A percentile compares a stretch with the other conserved stretches of the same genome.
Evolutionary conservation across 2,113 vertebrate species (phyloP).

Genomic region (Aphelocoma coerulescens): DNA sequence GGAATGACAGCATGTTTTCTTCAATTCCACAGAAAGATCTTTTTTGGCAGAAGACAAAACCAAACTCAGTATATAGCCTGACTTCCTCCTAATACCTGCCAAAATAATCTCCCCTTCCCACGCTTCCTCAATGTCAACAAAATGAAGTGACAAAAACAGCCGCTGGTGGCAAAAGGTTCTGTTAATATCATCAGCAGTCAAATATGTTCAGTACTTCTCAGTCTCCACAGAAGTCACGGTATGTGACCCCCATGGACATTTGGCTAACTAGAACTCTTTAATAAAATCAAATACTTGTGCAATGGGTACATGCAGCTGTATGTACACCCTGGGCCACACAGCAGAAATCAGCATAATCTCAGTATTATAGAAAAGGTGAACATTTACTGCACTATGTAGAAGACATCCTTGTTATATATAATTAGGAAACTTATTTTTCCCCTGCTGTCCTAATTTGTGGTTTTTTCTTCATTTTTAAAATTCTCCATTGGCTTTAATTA

Average conservation of each 20-base stretch:
- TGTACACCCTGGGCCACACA: neutral
- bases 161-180: neutral
- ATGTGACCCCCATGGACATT: neutral
- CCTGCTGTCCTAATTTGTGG: neutral
- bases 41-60: neutral
- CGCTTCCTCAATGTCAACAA: neutral
- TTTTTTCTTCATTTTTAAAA: neutral
- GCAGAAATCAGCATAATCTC: neutral
- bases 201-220: neutral
- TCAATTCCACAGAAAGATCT: neutral
- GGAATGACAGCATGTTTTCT: neutral
- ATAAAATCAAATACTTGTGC: neutral
- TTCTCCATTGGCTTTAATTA: slow-evolving; percentile 36
- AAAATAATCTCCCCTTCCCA: neutral
- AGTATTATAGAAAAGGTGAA: neutral
- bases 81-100: neutral
- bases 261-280: neutral
- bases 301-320: neutral
- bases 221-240: neutral
- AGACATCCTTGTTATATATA: neutral
- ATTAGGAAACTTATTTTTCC: slow-evolving; percentile 38
- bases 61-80: neutral
- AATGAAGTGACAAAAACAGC: neutral
- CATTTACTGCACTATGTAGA: neutral
- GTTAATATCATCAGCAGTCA: neutral